Evolutionary conservation across 2,797 vertebrate genomes (phyloP).

Genomic region (Melanotaenia boesemani): DNA sequence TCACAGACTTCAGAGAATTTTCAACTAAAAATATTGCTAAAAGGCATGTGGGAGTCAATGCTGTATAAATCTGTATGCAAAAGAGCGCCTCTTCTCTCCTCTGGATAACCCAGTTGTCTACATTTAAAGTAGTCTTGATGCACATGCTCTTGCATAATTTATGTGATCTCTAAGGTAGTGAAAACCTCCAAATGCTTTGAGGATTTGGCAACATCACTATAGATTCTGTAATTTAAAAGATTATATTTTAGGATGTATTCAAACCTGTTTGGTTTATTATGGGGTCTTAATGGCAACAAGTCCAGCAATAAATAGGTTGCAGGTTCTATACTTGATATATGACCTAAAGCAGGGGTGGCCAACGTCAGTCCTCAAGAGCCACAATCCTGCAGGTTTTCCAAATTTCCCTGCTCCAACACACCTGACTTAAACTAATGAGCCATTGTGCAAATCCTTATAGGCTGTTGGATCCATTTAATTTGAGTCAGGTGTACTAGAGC

Average conservation of each 20-base stretch:
- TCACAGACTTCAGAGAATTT: constrained; percentile 37
- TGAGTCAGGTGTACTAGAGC: no score
- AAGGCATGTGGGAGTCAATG: constrained; percentile 29
- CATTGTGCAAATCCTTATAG: no score
- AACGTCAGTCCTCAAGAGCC: no score
- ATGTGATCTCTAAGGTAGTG: constrained; percentile 39
- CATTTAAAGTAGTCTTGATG: constrained; percentile 66
- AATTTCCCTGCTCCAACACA: no score
- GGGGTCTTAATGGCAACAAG: neutral
- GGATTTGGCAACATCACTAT: constrained; percentile 30
- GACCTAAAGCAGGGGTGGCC: neutral
- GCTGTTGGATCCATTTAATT: no score
- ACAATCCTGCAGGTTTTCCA: no score
- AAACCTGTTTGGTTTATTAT: neutral
- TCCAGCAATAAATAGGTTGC: neutral
- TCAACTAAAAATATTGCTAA: constrained; percentile 36
- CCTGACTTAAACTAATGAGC: no score
- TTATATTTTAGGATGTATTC: neutral
- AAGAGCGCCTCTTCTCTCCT: constrained; percentile 20
- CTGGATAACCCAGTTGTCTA: constrained; percentile 38
- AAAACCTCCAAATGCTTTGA: constrained; percentile 43
- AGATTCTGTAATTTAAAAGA: neutral
- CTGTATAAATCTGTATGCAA: constrained; percentile 48
- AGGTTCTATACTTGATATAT: neutral
- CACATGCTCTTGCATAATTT: constrained; percentile 56